Base-by-base conservation (phyloP, 2,113 vertebrate species). In the Stigmatopora nigra region DNA sequence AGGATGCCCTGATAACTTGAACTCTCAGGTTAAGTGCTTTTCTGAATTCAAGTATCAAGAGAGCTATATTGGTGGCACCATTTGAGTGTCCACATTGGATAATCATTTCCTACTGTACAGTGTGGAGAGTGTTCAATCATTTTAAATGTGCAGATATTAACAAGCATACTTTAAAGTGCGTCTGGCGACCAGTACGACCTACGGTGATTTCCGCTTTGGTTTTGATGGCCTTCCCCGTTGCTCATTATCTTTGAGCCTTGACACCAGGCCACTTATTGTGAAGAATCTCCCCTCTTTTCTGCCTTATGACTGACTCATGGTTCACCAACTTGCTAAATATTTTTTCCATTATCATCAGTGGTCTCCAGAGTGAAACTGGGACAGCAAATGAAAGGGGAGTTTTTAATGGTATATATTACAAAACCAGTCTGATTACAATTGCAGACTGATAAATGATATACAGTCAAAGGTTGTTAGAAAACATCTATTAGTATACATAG, bases 11-110 rank as follows among this genome's bases (percentile, higher is more conserved):
- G 46, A 56, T 31, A 31, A 31, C 53, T 15, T 53, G 14, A 14
- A 56, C 53, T 56, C 53, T 56, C 25, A 35, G 25, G 25, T 1
- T 5, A 19, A 36, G 41, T 65, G 44, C 16, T n/a, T 0, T 53
- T 31, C 67, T 58, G 7, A 65, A 35, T 49, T 51, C 7, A 49
- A 62, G 36, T 49, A 53, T 52, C 57, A 49, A 56, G 48, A 68
- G 52, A 56, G 44, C 3, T 45, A 35, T 59, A 36, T n/a, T 20
- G 60, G 13, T 31, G 52, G 36, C 2, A 2, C 11, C 44, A 11
- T 45, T 46, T 22, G 31, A 66, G 45, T 72, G 73, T 82, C 56
- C 52, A 36, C 75, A 69, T 61, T 58, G 64, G 62, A 67, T 57
- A 53, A 64, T 59, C 19, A 66, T 14, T 52, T 67, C 35, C 13